Percentiles rank a stretch among this genome's conserved stretches.
These are phyloP conservation scores for Agapetus fuscipes DNA, from an alignment of 2,888 invertebrate genomes.

Conservation along the genomic window DNA sequence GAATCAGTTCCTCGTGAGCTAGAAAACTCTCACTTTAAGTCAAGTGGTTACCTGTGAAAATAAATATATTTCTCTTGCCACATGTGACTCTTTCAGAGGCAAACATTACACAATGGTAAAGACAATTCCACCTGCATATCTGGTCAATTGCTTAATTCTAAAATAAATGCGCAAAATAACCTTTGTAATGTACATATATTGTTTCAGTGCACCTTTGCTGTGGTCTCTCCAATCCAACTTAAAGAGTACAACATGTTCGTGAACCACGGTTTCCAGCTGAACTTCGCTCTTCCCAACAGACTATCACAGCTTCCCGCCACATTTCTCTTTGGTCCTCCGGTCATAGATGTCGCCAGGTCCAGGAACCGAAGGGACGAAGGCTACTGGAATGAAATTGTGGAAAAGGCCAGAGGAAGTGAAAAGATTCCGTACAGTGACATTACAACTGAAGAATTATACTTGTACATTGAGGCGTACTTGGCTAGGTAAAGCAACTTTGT, in stretches of 20 bases:
- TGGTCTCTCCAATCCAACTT: slow-evolving; percentile 34
- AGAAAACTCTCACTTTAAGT: too few relatives aligned
- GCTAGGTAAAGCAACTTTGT: slow-evolving; percentile 6
- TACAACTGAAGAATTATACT: slow-evolving; percentile 16
- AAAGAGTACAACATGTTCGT: slow-evolving; percentile 29
- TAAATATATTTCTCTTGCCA: too few relatives aligned
- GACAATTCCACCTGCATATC: too few relatives aligned
- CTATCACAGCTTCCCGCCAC: slow-evolving; percentile 36
- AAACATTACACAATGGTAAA: too few relatives aligned
- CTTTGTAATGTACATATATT: too few relatives aligned
- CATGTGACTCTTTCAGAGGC: too few relatives aligned
- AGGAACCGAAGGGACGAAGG: slow-evolving; percentile 11
- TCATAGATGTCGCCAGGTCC: slow-evolving; percentile 18
- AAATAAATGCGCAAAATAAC: too few relatives aligned
- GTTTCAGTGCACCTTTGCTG: slow-evolving; percentile 22
- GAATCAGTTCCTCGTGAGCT: too few relatives aligned
- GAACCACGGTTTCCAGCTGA: slow-evolving; percentile 40
- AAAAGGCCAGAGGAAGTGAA: background rate
- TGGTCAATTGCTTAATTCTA: too few relatives aligned
- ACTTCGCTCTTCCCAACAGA: slow-evolving; percentile 41
- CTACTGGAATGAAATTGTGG: background rate
- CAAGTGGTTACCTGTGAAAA: too few relatives aligned
- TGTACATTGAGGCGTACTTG: slow-evolving; percentile 8
- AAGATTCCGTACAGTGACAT: slow-evolving; percentile 9
- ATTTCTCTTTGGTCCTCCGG: slow-evolving; percentile 26